Base-by-base conservation (phyloP, 1,140 invertebrate genomes). In the Oscheius sp. region DNA sequence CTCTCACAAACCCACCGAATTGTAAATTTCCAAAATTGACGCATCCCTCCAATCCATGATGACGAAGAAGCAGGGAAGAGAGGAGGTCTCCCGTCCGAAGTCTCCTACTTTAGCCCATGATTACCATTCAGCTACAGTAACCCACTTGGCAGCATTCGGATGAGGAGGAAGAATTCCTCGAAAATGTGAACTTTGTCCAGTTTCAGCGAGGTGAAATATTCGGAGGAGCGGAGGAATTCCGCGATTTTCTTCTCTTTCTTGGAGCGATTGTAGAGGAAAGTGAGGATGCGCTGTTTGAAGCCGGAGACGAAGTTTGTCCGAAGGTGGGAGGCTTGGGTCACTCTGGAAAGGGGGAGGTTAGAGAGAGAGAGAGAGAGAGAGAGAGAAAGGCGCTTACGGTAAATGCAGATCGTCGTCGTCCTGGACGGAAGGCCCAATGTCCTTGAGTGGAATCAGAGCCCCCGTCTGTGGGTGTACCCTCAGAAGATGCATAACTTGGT, bases 41-140 rank as follows among this genome's bases (percentile, higher is more conserved):
- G 61, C 32, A 10, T 34, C 36, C 35, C 36, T 63, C 61, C 61
- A 63, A 1, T 63, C 61, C 61, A 63, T 63, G 7, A 63, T 34
- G 4, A 63, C 61, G 29, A 63, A 63, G 31, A 63, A 63, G 49
- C 49, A 55, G 49, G 49, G 49, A 23, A 7, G 15, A 23, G 49
- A 15, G 23, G 7, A 7, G 10, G 36, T 63, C 61, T 34, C 26
- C 61, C 7, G 31, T 7, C 35, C 35, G 28, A 10, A 32, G 35
- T 63, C 32, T 36, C 35, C 42, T n/a, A 45, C 15, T 45, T 15
- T 45, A 23, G 42, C 42, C 23, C 42, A 45, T 18, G 23, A 45
- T 23, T 23, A 23, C 23, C 0, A 18, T 23, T 45, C 15, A 45
- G 0, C 0, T 18, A 45, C 42, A 18, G 0, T 0, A 45, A 45